Conservation (phyloP, 2,888 invertebrate genomes). For the Pollenia labialis region DNA sequence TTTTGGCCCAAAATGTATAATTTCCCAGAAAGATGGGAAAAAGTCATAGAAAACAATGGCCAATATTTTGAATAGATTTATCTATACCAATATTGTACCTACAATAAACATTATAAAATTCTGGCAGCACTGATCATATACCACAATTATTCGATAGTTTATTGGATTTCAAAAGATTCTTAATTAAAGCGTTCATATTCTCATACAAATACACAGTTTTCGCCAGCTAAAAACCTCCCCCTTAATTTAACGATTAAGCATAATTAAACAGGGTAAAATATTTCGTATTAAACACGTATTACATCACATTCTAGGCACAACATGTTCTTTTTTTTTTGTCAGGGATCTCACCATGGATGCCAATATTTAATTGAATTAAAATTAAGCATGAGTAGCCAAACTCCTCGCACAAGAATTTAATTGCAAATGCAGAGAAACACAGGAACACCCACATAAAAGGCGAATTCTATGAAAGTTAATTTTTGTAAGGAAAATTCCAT, state of each 20-base stretch:
- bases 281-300: conserved; percentile 53
- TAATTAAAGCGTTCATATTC: not conserved
- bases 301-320: conserved; percentile 36
- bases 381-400: conserved; percentile 56
- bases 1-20: too few relatives aligned
- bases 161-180: conserved; percentile 67
- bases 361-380: conserved; percentile 72
- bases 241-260: conserved; percentile 54
- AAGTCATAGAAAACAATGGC: too few relatives aligned
- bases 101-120: too few relatives aligned
- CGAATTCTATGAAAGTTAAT: conserved; percentile 30
- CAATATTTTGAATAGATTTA: too few relatives aligned
- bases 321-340: conserved; percentile 39
- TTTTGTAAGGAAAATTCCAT: conserved; percentile 24
- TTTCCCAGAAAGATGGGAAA: too few relatives aligned
- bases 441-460: conserved; percentile 38
- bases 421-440: conserved; percentile 24
- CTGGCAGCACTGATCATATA: conserved; percentile 15
- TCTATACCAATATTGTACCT: too few relatives aligned
- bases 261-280: conserved; percentile 66
- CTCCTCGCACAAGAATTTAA: conserved; percentile 40
- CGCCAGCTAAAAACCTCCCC: conserved; percentile 15
- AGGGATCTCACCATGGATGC: conserved; percentile 59
- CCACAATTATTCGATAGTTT: conserved; percentile 67
- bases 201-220: conserved; percentile 9